A percentile compares a stretch with the other conserved stretches of the same genome.
Conservation (phyloP, 2,797 vertebrate species). For the Lithobates pipiens region DNA sequence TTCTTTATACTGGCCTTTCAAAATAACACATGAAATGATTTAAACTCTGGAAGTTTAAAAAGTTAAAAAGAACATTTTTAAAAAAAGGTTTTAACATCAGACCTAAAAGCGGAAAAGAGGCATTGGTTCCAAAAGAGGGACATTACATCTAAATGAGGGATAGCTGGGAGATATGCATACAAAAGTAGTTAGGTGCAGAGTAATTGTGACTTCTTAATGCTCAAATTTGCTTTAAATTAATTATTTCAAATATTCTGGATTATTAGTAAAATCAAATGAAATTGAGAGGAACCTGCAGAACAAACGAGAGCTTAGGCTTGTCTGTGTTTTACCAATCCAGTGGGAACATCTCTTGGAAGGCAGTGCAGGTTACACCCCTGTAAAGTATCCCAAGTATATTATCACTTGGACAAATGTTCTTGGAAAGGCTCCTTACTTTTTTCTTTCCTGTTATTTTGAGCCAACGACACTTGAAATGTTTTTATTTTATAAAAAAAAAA, state of each 20-base stretch:
- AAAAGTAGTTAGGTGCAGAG: too few relatives aligned
- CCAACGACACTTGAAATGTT: constrained; percentile 43
- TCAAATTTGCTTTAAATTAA: background rate
- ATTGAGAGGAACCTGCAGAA: constrained; percentile 10
- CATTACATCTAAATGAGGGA: too few relatives aligned
- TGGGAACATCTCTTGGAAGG: constrained; percentile 40
- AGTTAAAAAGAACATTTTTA: too few relatives aligned
- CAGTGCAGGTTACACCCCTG: constrained; percentile 4
- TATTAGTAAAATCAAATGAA: background rate
- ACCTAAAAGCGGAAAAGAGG: too few relatives aligned
- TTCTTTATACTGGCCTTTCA: too few relatives aligned
- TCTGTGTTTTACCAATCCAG: constrained; percentile 37
- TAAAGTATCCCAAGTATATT: constrained; percentile 38
- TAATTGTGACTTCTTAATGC: background rate
- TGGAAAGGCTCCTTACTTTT: constrained; percentile 24
- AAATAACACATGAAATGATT: too few relatives aligned
- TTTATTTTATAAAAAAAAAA: constrained; percentile 20
- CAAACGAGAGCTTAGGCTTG: background rate
- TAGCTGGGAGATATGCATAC: too few relatives aligned
- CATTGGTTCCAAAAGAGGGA: too few relatives aligned
- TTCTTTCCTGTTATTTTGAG: constrained; percentile 31
- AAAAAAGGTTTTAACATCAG: too few relatives aligned
- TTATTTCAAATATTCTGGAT: background rate
- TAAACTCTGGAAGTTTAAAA: too few relatives aligned
- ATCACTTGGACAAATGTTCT: constrained; percentile 47